phyloP scores from a whole-genome alignment of 1,140 invertebrate genomes.

The Penaeus japonicus region DNA sequence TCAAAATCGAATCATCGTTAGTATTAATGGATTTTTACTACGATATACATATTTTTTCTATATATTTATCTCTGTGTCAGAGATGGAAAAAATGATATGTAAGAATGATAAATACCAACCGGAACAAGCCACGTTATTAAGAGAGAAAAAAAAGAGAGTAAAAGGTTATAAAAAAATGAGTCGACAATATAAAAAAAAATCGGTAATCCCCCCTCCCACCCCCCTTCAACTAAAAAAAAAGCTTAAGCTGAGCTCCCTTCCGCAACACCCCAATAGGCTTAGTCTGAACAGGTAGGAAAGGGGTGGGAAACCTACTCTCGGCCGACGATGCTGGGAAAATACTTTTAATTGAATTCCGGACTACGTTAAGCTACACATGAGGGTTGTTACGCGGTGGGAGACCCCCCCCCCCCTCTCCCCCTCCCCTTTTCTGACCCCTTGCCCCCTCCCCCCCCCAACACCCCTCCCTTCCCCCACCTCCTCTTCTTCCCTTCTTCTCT shows the following conservation, averaged over 20 bases:
- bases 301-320: conserved; percentile 5
- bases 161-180: neutral
- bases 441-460: neutral
- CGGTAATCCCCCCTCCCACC: neutral
- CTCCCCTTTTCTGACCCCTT: conserved; percentile 23
- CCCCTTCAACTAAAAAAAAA: conserved; percentile 10
- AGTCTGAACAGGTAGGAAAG: conserved; percentile 37
- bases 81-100: no score
- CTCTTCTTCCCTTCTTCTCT: neutral
- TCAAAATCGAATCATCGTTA: no score
- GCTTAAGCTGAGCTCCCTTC: conserved; percentile 10
- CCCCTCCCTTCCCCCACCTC: neutral
- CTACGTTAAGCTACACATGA: conserved; percentile 44
- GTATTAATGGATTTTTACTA: no score
- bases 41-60: no score
- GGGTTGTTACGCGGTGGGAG: conserved; percentile 25
- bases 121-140: neutral
- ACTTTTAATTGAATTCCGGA: conserved; percentile 54
- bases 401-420: conserved; percentile 20
- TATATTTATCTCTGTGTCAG: no score
- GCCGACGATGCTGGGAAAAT: conserved; percentile 34
- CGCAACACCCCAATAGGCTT: conserved; percentile 50
- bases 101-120: no score
- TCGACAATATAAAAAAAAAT: neutral
- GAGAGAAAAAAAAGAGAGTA: neutral